Conservation (phyloP, 2,888 invertebrate species). For the Uloborus plumipes region DNA sequence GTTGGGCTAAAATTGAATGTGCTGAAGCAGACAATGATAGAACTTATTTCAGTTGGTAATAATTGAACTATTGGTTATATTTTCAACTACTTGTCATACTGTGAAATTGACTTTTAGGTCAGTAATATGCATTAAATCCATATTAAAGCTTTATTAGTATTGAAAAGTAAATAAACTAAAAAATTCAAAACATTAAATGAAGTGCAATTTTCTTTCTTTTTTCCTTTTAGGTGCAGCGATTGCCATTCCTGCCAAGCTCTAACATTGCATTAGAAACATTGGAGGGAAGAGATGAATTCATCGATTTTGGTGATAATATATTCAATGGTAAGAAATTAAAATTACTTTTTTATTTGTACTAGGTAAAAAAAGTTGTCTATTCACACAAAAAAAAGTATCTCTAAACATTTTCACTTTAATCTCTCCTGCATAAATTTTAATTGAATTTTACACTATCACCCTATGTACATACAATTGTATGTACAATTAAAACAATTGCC, state of each 20-base stretch:
- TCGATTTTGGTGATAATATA: slow-evolving; percentile 67
- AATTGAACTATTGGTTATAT: too few species aligned
- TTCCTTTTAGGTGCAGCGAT: slow-evolving; percentile 66
- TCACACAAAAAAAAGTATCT: too few species aligned
- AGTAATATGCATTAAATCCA: neutral
- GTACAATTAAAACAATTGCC: too few species aligned
- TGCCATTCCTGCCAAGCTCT: slow-evolving; percentile 72
- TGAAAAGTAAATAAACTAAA: neutral
- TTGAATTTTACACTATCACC: too few species aligned
- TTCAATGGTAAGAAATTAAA: slow-evolving; percentile 62
- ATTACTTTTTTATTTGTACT: neutral
- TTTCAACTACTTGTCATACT: too few species aligned
- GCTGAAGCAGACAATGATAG: too few species aligned
- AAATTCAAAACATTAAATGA: neutral
- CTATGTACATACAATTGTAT: too few species aligned
- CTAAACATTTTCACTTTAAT: too few species aligned
- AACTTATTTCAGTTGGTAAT: too few species aligned
- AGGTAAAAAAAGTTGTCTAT: neutral
- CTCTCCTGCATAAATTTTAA: too few species aligned
- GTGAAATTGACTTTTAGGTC: too few species aligned
- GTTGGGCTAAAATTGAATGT: too few species aligned
- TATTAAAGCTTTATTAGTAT: neutral
- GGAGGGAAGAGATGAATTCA: slow-evolving; percentile 71
- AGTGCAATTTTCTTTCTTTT: neutral
- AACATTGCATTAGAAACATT: slow-evolving; percentile 71